Base-by-base conservation (phyloP, 2,888 invertebrate genomes). In the Papilio protenor region DNA sequence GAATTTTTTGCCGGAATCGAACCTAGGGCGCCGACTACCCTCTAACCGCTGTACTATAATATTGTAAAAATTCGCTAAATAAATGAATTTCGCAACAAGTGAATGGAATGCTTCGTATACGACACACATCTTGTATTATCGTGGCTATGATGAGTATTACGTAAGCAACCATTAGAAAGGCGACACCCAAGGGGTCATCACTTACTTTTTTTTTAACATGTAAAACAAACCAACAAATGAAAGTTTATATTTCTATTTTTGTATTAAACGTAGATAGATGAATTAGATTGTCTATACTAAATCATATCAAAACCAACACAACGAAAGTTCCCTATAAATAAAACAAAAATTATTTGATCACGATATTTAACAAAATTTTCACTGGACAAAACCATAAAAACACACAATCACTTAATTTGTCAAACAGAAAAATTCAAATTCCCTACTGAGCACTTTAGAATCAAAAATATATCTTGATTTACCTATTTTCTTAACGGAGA, bases 151-250 rank as follows among this genome's bases (percentile, higher is more conserved):
- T 85, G 80, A 80, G 77, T 47, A 81, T 88, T 87, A 85, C 83
- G 82, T 83, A 87, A 86, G 79, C 71, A 61, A 80, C 78, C 81
- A 84, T 85, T 88, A 87, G 88, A 88, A 88, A 89, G 88, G 87
- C 83, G 83, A 80, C 79, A 73, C 73, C 59, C 69, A 73, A 78
- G 83, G 81, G 84, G 84, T 86, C 84, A 84, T 72, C 79, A 80
- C 73, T 73, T 69, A 57, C 55, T 66, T 75, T 77, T 79, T 80
- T 79, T 79, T 77, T 66, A 79, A 76, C 79, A 70, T 27, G 40
- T 57, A 59, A 33, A 4, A 59, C 27, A 27, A 77, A n/a, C 59
- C 55, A 40, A 64, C 21, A 70, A n/a, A 49, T 55, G 69, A 71
- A 79, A 76, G 57, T 69, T 73, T 71, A 61, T 14, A 2, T 4